Base-by-base conservation (phyloP, 2,888 invertebrate genomes). In the Selenia dentaria region DNA sequence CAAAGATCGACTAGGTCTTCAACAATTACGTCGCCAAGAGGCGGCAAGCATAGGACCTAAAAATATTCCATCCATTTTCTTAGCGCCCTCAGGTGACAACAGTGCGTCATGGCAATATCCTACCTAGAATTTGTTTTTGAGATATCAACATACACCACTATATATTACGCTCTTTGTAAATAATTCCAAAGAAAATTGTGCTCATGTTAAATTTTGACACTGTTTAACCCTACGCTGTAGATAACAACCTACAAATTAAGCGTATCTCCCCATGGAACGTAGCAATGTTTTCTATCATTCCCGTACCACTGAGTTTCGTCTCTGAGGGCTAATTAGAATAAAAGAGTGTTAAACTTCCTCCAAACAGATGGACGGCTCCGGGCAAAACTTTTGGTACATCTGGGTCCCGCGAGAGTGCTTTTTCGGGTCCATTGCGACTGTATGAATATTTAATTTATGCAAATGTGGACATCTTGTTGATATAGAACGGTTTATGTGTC, bases 271-370 rank as follows among this genome's bases (percentile, higher is more conserved):
- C 45, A 8, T 62, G 47, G 70, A 68, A 59, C 55, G 36, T 43
- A 66, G 65, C 52, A 65, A 62, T 68, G 67, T 70, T 75, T 70
- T 64, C 69, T 70, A 68, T 67, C 64, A 70, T 67, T 25, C 6
- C 10, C 5, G 25, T 25, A 5, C 25, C 25, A 25, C 67, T 56
- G 73, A 81, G 77, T 79, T 77, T 64, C 48, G 50, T 56, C 83
- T 71, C 78, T 44, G 47, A 64, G 73, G 82, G 62, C 73, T 84
- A 85, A 86, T 87, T 85, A 84, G 77, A 81, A 80, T 83, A 82
- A 83, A 86, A 84, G 79, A 82, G 83, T 83, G 83, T 80, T 80
- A 82, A 83, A 84, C 75, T 83, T 80, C 59, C 60, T 62, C 59
- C 70, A 74, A 47, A 80, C 74, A 76, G 77, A 76, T 70, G 73